A percentile compares a stretch with the other conserved stretches of the same genome.
Evolutionary conservation across 2,113 vertebrate species (phyloP).

Genomic region (Onychostoma macrolepis): DNA sequence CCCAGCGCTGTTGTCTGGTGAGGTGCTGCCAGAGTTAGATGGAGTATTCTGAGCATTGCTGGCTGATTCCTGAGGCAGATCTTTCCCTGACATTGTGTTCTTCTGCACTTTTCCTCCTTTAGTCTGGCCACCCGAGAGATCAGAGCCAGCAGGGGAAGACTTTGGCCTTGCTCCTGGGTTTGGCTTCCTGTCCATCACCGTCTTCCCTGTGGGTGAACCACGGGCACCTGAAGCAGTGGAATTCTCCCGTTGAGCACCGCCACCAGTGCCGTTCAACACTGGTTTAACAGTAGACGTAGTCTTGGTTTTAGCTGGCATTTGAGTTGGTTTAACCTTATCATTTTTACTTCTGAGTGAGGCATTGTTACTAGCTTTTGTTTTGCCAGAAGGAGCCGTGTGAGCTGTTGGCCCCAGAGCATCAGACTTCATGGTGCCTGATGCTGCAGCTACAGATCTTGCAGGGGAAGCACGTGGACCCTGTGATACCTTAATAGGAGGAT

Average conservation of each 20-base stretch:
- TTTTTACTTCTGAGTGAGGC: slow-evolving; percentile 81
- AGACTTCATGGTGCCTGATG: slow-evolving; percentile 90
- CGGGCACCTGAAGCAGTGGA: slow-evolving; percentile 73
- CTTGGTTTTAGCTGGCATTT: slow-evolving; percentile 80
- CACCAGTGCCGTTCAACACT: slow-evolving; percentile 79
- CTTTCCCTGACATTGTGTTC: slow-evolving; percentile 73
- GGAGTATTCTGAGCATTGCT: slow-evolving; percentile 60
- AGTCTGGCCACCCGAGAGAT: slow-evolving; percentile 64
- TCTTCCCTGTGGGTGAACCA: slow-evolving; percentile 73
- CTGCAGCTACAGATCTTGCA: slow-evolving; percentile 56
- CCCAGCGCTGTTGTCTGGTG: slow-evolving; percentile 74
- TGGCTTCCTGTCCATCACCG: slow-evolving; percentile 77
- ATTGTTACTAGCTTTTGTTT: slow-evolving; percentile 80
- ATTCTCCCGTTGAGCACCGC: slow-evolving; percentile 70
- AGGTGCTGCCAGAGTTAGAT: slow-evolving; percentile 74
- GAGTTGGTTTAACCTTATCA: slow-evolving; percentile 79
- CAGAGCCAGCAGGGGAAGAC: slow-evolving; percentile 71
- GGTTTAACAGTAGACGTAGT: slow-evolving; percentile 74
- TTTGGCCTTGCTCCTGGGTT: slow-evolving; percentile 85
- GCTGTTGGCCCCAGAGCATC: slow-evolving; percentile 86
- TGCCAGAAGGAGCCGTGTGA: slow-evolving; percentile 72
- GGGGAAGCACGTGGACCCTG: slow-evolving; percentile 63
- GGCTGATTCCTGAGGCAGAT: slow-evolving; percentile 65
- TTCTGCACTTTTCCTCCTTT: slow-evolving; percentile 76
- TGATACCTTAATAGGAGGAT: slow-evolving; percentile 67